Evolutionary conservation across 2,888 invertebrate species (phyloP).

Genomic region (Heteromurus nitidus): DNA sequence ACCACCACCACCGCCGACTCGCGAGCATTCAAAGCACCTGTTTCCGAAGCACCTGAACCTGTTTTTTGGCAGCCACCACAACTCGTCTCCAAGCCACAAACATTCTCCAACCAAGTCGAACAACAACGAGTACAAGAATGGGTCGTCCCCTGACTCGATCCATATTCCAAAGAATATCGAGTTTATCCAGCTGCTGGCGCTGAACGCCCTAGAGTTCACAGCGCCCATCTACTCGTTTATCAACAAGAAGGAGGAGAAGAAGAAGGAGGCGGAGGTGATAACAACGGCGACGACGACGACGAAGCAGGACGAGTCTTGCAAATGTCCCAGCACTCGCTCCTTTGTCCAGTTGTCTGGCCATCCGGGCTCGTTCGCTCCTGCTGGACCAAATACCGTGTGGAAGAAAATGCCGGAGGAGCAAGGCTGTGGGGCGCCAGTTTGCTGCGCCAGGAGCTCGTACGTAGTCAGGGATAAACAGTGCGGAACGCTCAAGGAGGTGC

Average conservation of each 20-base stretch:
- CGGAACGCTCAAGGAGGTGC: neutral
- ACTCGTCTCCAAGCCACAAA: slow-evolving; percentile 22
- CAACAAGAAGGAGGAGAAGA: slow-evolving; percentile 29
- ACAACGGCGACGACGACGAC: neutral
- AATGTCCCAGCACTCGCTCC: slow-evolving; percentile 55
- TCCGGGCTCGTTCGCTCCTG: slow-evolving; percentile 93
- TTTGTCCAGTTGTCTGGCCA: slow-evolving; percentile 91
- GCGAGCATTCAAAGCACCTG: slow-evolving; percentile 11
- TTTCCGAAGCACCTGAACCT: neutral
- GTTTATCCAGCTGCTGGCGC: slow-evolving; percentile 70
- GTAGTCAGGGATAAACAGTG: neutral
- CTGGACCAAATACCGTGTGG: slow-evolving; percentile 94
- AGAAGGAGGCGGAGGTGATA: neutral
- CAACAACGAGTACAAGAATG: slow-evolving; percentile 41
- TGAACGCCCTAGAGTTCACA: slow-evolving; percentile 72
- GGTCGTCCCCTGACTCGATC: slow-evolving; percentile 17
- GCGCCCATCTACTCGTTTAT: slow-evolving; percentile 67
- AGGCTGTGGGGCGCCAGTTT: too few relatives aligned
- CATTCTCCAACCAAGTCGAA: slow-evolving; percentile 14
- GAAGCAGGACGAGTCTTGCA: slow-evolving; percentile 13
- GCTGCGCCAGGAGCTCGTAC: slow-evolving; percentile 4
- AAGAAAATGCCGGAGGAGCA: slow-evolving; percentile 81
- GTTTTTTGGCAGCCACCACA: slow-evolving; percentile 16
- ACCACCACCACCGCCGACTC: slow-evolving; percentile 8
- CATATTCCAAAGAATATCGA: slow-evolving; percentile 59